Conservation (phyloP, 2,113 vertebrate species). For the Halcyon senegalensis region DNA sequence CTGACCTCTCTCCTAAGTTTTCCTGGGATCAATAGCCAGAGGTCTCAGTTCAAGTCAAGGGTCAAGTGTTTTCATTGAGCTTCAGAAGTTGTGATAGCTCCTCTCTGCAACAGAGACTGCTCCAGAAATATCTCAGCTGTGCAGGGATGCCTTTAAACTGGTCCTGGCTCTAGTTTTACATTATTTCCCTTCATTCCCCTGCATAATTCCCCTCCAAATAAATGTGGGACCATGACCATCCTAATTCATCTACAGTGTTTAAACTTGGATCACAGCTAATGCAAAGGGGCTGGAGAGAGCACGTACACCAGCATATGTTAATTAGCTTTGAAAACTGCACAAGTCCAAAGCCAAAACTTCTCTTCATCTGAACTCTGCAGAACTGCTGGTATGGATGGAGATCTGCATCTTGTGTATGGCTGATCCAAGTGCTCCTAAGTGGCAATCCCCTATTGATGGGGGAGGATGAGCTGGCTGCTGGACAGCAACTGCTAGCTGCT, state of each 20-base stretch:
- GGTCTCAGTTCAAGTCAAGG: slow-evolving; percentile 41
- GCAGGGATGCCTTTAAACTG: not conserved
- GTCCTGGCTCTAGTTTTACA: not conserved
- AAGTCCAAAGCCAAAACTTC: not conserved
- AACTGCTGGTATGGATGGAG: not conserved
- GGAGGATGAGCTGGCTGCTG: not conserved
- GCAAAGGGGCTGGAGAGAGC: not conserved
- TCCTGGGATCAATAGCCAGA: slow-evolving; percentile 23
- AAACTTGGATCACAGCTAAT: not conserved
- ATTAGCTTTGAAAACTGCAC: not conserved
- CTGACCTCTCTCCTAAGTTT: not conserved
- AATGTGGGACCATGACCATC: not conserved
- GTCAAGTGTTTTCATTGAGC: slow-evolving; percentile 29
- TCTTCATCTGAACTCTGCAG: not conserved
- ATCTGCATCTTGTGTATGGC: not conserved
- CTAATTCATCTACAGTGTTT: not conserved
- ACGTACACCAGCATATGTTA: not conserved
- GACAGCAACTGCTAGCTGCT: not conserved
- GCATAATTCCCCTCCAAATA: not conserved
- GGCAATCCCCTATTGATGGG: not conserved
- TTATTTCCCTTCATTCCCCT: not conserved
- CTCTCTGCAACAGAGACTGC: not conserved
- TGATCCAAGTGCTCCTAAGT: not conserved
- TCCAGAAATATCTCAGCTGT: not conserved
- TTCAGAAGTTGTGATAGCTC: slow-evolving; percentile 15